A percentile compares a stretch with the other conserved stretches of the same genome.
These are phyloP conservation scores for Apamea anceps DNA, from an alignment of 2,888 invertebrate species.

Conservation along the genomic window DNA sequence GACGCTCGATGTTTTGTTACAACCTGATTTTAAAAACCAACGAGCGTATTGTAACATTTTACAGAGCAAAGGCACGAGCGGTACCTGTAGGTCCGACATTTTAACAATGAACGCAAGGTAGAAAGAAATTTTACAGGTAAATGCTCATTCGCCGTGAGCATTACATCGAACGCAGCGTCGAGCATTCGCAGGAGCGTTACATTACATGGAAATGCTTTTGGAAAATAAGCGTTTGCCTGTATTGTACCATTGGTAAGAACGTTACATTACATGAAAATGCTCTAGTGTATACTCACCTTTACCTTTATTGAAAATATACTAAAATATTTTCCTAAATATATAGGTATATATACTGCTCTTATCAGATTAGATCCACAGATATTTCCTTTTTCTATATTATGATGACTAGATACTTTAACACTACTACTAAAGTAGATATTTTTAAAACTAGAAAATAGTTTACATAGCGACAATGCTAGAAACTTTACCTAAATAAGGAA, in stretches of 20 bases:
- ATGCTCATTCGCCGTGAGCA: neutral
- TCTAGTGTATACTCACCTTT: neutral
- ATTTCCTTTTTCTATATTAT: constrained; percentile 3
- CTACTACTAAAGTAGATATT: constrained; percentile 11
- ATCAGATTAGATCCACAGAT: constrained; percentile 4
- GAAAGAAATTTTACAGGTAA: neutral
- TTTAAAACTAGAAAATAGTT: neutral
- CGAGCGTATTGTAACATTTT: too few relatives aligned
- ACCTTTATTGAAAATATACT: constrained; percentile 16
- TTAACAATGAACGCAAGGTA: neutral
- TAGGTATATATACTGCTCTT: constrained; percentile 7
- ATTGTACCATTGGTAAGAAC: too few relatives aligned
- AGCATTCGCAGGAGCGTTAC: neutral
- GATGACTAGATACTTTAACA: constrained; percentile 41
- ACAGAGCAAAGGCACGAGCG: too few relatives aligned
- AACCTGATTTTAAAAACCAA: neutral
- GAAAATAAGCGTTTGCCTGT: too few relatives aligned
- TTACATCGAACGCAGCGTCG: neutral
- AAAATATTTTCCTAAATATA: neutral
- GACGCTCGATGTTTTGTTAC: neutral
- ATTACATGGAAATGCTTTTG: neutral
- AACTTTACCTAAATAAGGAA: neutral
- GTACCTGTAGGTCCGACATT: neutral
- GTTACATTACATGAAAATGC: too few relatives aligned
- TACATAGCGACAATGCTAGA: constrained; percentile 3